Base-by-base conservation (phyloP, 2,888 invertebrate genomes). In the Perizoma flavofasciatum region DNA sequence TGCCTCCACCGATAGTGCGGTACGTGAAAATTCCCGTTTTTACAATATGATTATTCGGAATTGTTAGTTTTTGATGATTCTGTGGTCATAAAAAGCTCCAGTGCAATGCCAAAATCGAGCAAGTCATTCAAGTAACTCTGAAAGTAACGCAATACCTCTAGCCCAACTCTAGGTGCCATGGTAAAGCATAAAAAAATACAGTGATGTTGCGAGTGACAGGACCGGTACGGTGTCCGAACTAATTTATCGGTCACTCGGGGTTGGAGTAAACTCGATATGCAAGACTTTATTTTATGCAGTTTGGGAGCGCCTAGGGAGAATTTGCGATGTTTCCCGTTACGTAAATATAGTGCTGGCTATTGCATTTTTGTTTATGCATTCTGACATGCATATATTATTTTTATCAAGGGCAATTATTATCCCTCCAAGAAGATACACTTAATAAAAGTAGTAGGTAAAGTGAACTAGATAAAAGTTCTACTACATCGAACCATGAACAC, bases 261-360 rank as follows among this genome's bases (percentile, higher is more conserved):
- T 39, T 52, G 48, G 33, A 51, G 39, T 40, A 41, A 58, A 62
- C 51, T 58, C 58, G 48, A 55, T 58, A 58, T 51, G 54, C 49
- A 57, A 61, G 49, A 54, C 37, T 58, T 58, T 54, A 61, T 61
- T 62, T 62, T 55, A 58, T 62, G 62, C 62, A 62, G 44, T 55
- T 58, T 51, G 40, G 32, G 37, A 57, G 53, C 46, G 46, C 58
- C 62, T n/a, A 45, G 58, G 58, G 50, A 58, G 50, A 50, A 51
- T 58, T 58, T 55, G 50, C 51, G 22, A 51, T 58, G 48, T 58
- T 62, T 61, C 37, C 43, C 50, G 41, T 46, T 49, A 35, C 40
- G 61, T 55, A 50, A 57, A 47, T 57, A 41, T 46, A 35, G 22
- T 11, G 43, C 5, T 11, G 10, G 43, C 5, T 43, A 11, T 6